Conservation (phyloP, 2,888 invertebrate genomes). For the Eilema griseolum region DNA sequence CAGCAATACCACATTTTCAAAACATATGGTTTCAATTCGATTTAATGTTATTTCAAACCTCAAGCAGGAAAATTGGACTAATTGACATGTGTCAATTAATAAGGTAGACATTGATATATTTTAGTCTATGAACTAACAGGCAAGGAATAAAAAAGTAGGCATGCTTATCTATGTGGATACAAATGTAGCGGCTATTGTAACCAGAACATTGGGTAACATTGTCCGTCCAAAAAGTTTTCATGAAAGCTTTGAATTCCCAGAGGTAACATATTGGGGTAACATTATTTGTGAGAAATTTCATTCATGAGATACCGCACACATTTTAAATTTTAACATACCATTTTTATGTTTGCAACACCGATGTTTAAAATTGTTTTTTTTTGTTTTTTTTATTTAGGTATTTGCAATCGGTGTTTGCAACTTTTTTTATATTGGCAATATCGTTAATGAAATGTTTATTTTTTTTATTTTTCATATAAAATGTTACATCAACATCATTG, state of each 20-base stretch:
- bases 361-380: neutral
- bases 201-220: slow-evolving; percentile 1
- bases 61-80: no score
- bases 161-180: neutral
- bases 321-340: neutral
- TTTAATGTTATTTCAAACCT: no score
- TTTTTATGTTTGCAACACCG: slow-evolving; percentile 12
- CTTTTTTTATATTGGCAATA: slow-evolving; percentile 9
- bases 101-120: neutral
- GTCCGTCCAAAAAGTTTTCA: neutral
- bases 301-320: neutral
- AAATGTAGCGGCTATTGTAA: neutral
- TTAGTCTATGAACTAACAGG: neutral
- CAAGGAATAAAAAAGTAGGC: neutral
- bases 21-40: no score
- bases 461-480: slow-evolving; percentile 74
- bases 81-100: neutral
- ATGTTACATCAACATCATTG: slow-evolving; percentile 63
- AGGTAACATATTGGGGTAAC: neutral
- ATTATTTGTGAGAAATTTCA: neutral
- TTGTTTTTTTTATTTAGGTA: neutral
- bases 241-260: neutral
- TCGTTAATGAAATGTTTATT: slow-evolving; percentile 34
- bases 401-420: neutral
- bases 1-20: no score